Conservation (phyloP, 2,113 vertebrate species). For the Vulpes ferrilata region DNA sequence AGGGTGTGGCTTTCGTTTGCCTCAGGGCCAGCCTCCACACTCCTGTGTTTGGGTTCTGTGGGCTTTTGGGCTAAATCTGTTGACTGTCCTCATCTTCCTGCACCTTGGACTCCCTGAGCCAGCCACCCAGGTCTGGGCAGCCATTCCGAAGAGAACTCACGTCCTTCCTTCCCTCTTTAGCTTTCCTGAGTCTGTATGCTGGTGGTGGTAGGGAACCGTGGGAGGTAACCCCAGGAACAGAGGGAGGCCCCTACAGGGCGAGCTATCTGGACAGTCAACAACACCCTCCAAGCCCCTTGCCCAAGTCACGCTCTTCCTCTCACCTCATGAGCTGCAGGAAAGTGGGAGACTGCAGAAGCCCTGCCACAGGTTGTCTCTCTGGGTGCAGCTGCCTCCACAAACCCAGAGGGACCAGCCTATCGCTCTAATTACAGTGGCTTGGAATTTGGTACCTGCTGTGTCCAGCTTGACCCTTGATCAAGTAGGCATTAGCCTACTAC, state of each 20-base stretch:
- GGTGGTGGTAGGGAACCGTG: background rate
- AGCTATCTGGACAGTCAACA: background rate
- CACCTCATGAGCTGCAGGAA: background rate
- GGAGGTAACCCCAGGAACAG: background rate
- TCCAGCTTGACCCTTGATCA: conserved; percentile 39
- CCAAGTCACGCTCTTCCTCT: background rate
- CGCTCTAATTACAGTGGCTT: background rate
- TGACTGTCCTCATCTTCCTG: background rate
- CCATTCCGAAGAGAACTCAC: background rate
- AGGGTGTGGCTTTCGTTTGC: background rate
- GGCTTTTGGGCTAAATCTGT: background rate
- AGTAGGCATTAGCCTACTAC: background rate
- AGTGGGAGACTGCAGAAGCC: background rate
- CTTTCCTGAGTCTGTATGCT: background rate
- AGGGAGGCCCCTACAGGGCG: background rate
- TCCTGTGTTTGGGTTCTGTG: background rate
- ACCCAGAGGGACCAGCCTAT: background rate
- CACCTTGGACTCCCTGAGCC: background rate
- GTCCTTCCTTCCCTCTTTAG: background rate
- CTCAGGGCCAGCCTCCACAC: background rate
- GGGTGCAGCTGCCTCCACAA: background rate
- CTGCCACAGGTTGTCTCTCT: background rate
- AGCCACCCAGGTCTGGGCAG: background rate
- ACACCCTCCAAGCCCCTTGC: no score
- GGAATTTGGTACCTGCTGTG: background rate